A percentile compares a stretch with the other conserved stretches of the same genome.
phyloP scores from a whole-genome alignment of 2,888 invertebrate genomes.

The Terebella lapidaria region DNA sequence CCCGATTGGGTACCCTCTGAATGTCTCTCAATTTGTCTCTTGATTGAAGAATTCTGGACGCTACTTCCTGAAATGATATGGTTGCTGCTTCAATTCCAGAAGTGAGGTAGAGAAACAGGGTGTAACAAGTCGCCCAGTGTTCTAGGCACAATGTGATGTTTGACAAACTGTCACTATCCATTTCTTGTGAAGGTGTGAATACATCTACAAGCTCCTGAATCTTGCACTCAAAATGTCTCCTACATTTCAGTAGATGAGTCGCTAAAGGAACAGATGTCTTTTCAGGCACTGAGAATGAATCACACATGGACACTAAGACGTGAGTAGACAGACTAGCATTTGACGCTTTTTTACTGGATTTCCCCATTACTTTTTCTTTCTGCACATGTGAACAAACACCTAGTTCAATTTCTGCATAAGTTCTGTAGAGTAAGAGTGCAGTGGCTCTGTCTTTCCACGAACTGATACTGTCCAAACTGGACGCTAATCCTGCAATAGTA shows the following conservation, averaged over 20 bases:
- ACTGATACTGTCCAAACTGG: constrained; percentile 36
- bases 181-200: too few relatives aligned
- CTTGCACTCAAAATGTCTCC: background rate
- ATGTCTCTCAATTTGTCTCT: too few relatives aligned
- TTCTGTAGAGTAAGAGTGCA: constrained; percentile 10
- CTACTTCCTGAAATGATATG: constrained; percentile 22
- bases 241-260: background rate
- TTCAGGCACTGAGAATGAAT: background rate
- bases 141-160: background rate
- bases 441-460: constrained; percentile 7
- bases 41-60: too few relatives aligned
- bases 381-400: too few relatives aligned
- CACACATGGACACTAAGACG: background rate
- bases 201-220: too few relatives aligned
- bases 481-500: too few relatives aligned
- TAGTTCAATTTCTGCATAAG: constrained; percentile 18
- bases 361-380: too few relatives aligned
- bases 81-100: constrained; percentile 27
- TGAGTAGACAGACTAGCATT: too few relatives aligned
- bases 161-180: too few relatives aligned
- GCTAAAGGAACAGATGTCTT: background rate
- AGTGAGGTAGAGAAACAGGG: constrained; percentile 42
- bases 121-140: constrained; percentile 33
- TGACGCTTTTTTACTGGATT: too few relatives aligned
- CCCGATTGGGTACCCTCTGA: too few relatives aligned